Evolutionary conservation across 2,888 invertebrate genomes (phyloP).

Genomic region (Mesorhabditis spiculigera): DNA sequence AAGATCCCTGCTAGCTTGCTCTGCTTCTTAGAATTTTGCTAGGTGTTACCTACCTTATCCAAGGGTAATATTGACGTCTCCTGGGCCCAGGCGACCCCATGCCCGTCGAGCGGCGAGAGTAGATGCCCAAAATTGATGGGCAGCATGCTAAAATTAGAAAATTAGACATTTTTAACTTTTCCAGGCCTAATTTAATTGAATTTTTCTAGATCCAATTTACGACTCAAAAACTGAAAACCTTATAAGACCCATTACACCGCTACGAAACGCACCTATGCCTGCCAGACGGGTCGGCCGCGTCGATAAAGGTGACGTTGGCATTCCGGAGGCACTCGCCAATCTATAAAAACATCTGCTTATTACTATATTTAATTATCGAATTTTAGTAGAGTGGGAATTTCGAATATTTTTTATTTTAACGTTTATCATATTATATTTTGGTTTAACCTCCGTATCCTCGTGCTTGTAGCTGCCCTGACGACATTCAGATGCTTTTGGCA

Average conservation of each 20-base stretch:
- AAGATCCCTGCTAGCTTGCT: too few species aligned
- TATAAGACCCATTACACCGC: too few species aligned
- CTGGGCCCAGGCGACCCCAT: neutral
- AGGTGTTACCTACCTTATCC: neutral
- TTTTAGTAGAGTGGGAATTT: too few species aligned
- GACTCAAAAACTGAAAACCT: too few species aligned
- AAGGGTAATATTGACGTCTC: neutral
- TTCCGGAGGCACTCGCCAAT: slow-evolving; percentile 2
- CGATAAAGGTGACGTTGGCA: slow-evolving; percentile 4
- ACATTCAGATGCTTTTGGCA: neutral
- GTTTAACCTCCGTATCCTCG: neutral
- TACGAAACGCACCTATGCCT: neutral
- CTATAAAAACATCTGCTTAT: neutral
- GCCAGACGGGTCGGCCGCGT: neutral
- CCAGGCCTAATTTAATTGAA: too few species aligned
- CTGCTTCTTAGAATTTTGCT: too few species aligned
- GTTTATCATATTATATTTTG: too few species aligned
- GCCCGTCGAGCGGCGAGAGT: neutral
- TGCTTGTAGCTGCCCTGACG: neutral
- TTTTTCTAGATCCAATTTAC: too few species aligned
- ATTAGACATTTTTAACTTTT: too few species aligned
- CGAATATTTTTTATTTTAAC: too few species aligned
- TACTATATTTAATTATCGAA: too few species aligned
- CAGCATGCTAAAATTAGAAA: neutral
- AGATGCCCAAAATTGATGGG: neutral